These are phyloP conservation scores for Tragelaphus strepsiceros DNA, from an alignment of 2,113 vertebrate genomes.

Conservation along the genomic window DNA sequence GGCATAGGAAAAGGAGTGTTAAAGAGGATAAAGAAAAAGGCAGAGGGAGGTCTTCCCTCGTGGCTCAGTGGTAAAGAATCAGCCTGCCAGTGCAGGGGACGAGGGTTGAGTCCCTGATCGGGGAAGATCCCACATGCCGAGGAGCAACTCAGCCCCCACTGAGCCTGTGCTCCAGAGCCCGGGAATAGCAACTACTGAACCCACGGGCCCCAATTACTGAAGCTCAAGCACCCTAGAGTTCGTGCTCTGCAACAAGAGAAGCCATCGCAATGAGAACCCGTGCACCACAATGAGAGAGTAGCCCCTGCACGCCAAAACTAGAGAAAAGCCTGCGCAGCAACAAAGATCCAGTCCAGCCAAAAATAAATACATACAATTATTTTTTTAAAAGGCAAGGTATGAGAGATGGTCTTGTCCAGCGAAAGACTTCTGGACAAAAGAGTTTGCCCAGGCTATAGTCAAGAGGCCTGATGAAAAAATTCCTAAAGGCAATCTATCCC, in stretches of 20 bases:
- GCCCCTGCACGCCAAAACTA: neutral
- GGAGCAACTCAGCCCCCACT: neutral
- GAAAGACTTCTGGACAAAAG: neutral
- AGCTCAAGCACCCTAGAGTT: neutral
- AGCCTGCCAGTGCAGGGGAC: accelerated
- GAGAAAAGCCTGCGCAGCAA: neutral
- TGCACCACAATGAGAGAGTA: neutral
- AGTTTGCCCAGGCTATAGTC: neutral
- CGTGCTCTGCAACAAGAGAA: neutral
- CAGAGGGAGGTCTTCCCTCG: neutral
- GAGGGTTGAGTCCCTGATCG: neutral
- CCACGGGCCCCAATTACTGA: neutral
- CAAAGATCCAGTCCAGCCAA: neutral
- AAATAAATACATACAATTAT: neutral
- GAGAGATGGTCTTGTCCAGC: neutral
- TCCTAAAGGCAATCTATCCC: neutral
- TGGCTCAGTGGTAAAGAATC: neutral
- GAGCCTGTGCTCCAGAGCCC: neutral
- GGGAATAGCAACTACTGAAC: neutral
- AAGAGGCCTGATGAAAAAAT: neutral
- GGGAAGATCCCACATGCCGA: neutral
- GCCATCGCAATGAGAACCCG: neutral
- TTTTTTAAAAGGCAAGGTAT: neutral
- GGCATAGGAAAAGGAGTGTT: no score
- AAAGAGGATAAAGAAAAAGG: neutral